phyloP scores from a whole-genome alignment of 1,140 invertebrate genomes.

The Anagrus nilaparvatae region DNA sequence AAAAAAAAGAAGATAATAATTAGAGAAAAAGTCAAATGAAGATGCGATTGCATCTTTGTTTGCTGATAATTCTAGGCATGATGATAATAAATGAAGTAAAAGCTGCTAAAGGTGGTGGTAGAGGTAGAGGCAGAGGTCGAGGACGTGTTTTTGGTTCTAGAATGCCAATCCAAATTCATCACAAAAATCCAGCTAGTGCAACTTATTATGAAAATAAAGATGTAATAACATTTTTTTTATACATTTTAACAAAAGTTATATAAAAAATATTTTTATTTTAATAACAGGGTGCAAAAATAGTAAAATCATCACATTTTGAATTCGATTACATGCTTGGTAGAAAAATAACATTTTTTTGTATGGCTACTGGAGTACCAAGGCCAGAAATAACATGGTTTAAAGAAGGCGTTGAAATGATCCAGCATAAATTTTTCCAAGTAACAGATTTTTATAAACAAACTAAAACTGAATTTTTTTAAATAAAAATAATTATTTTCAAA shows the following conservation, averaged over 20 bases:
- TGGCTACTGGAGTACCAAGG: slow-evolving; percentile 72
- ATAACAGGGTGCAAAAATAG: slow-evolving; percentile 78
- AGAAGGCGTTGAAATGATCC: slow-evolving; percentile 79
- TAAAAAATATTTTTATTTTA: no score
- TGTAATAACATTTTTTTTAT: no score
- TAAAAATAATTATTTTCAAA: slow-evolving; percentile 14
- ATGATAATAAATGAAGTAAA: no score
- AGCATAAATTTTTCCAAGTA: slow-evolving; percentile 81
- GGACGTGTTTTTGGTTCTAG: slow-evolving; percentile 42
- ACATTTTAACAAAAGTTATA: no score
- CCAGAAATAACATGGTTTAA: slow-evolving; percentile 89
- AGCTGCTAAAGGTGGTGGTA: slow-evolving; percentile 37
- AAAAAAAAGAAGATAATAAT: no score
- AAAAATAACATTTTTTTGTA: slow-evolving; percentile 85
- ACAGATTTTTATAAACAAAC: slow-evolving; percentile 17
- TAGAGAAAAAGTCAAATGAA: no score
- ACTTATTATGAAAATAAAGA: slow-evolving; percentile 66
- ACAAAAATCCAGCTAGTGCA: slow-evolving; percentile 52
- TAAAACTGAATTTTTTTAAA: slow-evolving; percentile 3
- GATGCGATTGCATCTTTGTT: no score
- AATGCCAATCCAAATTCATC: slow-evolving; percentile 53
- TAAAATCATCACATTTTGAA: slow-evolving; percentile 82
- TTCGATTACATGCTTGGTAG: slow-evolving; percentile 85
- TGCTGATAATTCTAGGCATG: no score
- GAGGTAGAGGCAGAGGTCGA: slow-evolving; percentile 32